Base-by-base conservation (phyloP, 2,888 invertebrate species). In the Melieria omissa region DNA sequence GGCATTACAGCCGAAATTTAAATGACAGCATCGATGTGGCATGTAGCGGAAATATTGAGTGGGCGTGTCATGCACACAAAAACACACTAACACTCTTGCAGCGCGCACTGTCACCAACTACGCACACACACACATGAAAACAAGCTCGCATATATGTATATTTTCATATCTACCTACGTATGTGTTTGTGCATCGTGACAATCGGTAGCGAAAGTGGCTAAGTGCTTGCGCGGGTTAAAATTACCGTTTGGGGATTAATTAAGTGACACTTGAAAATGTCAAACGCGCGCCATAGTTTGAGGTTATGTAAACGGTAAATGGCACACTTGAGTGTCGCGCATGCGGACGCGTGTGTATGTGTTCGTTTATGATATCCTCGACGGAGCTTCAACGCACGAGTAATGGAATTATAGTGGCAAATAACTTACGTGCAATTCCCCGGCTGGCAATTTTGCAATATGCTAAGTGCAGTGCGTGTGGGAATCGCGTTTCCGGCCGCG, bases 231-330 rank as follows among this genome's bases (percentile, higher is more conserved):
- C 9, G 41, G 45, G 52, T 55, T 67, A 70, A 76, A 77, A 76
- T 78, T 75, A 75, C 74, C 74, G 74, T 75, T 73, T 57, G 41
- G 77, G 78, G 78, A 77, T 78, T 78, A 78, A 79, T 79, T 78
- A 78, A 75, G 72, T 74, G 76, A 75, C 76, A 78, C 76, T 77
- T 78, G 76, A 78, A 76, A 66, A 69, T 75, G 72, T 69, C 72
- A 69, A 76, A 67, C 75, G 63, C 70, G 69, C 62, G 46, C 67
- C 65, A 41, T 12, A 49, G 60, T 61, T 47, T 60, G 65, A 65
- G 61, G 44, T 69, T 65, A 73, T 65, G 63, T 65, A 58, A 64
- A 45, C 46, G 55, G 46, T 45, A 52, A 60, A 55, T 63, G n/a
- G 4, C 41, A 49, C 49, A 62, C 5, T 16, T 45, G 46, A 44